Evolutionary conservation across 2,888 invertebrate species (phyloP), one percentile per base, ranked within the genome.

Genomic region (Chaitophorus viminalis): DNA sequence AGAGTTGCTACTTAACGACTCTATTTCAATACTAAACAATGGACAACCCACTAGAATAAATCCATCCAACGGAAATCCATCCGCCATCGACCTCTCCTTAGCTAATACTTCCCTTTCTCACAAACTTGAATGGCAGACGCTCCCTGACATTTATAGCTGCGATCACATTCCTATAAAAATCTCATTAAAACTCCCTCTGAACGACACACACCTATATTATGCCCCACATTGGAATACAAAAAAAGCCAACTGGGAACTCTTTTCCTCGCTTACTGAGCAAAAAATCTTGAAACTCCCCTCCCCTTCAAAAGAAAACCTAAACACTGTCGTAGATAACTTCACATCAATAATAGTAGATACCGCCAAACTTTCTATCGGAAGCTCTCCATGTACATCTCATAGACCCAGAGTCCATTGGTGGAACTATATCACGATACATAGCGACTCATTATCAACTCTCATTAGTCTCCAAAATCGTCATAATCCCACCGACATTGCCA

Each of bases 81-180:
- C 31, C 14, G 18, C 74, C 17, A 74, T 74, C 33, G 74, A 74
- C 36, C 74, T 74, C 4, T 74, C 74, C 33, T 3, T 79, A 5
- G 4, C 68, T 17, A 81, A 81, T 39, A 0, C 46, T 14, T 81
- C 68, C 14, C 3, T 81, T 1, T 68, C 68, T 0, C 68, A 81
- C 6, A 81, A 81, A 70, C 46, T 68, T 1, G 68, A 81, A 39
- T 81, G 81, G 46, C 14, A 46, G 1, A 68, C 68, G 6, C 81
- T 81, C 8, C 81, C 81, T 0, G 39, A 81, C 46, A 81, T 68
- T n/a, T 68, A 81, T 21, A 77, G 77, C 54, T 68, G 79, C 21
- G 79, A 81, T 8, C 79, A 68, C 14, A 81, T 81, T 2, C 79
- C 68, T 1, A 36, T 81, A 65, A n/a, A 81, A 81, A 68, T 81